phyloP scores from a whole-genome alignment of 1,140 invertebrate species.

The Dreissena rostriformis region DNA sequence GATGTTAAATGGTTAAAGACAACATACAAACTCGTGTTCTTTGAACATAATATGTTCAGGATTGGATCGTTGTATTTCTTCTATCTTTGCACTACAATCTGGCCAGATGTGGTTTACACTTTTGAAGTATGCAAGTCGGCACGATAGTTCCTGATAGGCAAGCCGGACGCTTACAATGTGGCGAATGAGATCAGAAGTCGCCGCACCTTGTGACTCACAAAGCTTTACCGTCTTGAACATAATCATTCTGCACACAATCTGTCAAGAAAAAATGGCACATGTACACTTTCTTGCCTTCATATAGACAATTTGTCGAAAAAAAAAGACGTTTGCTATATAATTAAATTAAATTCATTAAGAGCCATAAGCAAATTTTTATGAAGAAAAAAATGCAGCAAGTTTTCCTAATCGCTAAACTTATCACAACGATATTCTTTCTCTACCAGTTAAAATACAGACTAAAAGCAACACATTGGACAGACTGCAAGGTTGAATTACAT shows the following conservation, averaged over 20 bases:
- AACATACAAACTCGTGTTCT: constrained; percentile 44
- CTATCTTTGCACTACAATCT: constrained; percentile 19
- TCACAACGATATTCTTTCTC: not conserved
- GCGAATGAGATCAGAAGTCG: not conserved
- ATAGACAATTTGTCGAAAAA: not conserved
- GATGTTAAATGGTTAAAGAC: not conserved
- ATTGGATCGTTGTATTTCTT: not conserved
- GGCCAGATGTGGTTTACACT: constrained; percentile 38
- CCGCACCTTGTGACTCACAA: not conserved
- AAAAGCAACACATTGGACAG: no score
- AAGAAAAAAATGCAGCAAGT: not conserved
- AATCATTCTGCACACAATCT: constrained; percentile 39
- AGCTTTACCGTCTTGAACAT: not conserved
- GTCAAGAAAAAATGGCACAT: not conserved
- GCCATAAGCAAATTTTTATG: not conserved
- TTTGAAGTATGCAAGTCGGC: constrained; percentile 15
- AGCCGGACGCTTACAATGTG: constrained; percentile 12
- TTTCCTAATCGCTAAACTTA: not conserved
- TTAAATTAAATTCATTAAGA: not conserved
- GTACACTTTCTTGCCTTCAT: not conserved
- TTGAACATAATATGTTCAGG: constrained; percentile 31
- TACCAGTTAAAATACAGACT: not conserved
- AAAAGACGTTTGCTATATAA: not conserved
- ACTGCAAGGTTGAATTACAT: not conserved
- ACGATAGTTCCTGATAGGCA: constrained; percentile 1